A percentile compares a stretch with the other conserved stretches of the same genome.
phyloP scores from a whole-genome alignment of 1,140 invertebrate species.

The Rhyacophila brunnea region DNA sequence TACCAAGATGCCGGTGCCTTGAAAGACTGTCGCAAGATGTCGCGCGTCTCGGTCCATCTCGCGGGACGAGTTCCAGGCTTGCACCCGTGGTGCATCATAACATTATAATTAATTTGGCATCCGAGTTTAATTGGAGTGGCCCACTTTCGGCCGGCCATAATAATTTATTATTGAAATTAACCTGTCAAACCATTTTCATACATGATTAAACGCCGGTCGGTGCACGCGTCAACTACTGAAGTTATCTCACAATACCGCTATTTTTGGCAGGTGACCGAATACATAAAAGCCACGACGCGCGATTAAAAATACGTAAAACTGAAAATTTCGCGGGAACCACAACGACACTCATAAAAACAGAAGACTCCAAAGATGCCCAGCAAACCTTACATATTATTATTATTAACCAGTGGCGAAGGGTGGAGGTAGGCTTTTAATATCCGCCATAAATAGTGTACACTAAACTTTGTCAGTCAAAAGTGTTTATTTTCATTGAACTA shows the following conservation, averaged over 20 bases:
- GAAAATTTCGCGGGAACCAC: no score
- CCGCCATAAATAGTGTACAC: no score
- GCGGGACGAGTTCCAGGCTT: not conserved
- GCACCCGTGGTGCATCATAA: conserved; percentile 20
- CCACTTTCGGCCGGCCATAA: conserved; percentile 26
- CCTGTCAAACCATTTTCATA: conserved; percentile 34
- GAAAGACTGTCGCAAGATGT: not conserved
- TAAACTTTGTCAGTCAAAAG: no score
- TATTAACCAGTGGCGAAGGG: no score
- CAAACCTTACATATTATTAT: no score
- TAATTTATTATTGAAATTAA: conserved; percentile 37
- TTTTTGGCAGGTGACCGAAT: not conserved
- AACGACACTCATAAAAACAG: no score
- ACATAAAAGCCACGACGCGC: no score
- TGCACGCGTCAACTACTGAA: conserved; percentile 27
- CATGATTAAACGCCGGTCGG: conserved; percentile 23
- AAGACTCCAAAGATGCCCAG: no score
- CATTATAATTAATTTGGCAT: conserved; percentile 34
- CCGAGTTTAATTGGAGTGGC: conserved; percentile 33
- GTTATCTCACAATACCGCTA: conserved; percentile 4
- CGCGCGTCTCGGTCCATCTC: not conserved
- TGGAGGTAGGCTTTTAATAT: no score
- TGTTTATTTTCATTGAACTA: no score
- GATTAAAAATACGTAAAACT: no score
- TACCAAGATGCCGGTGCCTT: not conserved